Evolutionary conservation across 2,113 vertebrate species (phyloP), one percentile per base, ranked within the genome.

Genomic region (Hydrochoerus hydrochaeris): DNA sequence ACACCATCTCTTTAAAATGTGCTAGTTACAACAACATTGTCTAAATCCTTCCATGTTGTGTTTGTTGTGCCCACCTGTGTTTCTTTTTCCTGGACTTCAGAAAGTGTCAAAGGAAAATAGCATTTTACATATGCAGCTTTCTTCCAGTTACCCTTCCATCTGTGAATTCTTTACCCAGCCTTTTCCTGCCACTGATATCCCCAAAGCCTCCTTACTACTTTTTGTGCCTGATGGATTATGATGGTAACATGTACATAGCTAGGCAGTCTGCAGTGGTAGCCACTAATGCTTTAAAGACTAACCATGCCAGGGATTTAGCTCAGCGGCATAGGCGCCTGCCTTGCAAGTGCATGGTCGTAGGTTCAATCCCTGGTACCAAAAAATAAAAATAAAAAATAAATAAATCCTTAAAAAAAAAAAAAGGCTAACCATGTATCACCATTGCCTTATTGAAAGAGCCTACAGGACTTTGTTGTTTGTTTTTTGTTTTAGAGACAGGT

Each of bases 21-120:
- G 35, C 12, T 35, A 57, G 67, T 88, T 44, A 71, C 4, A n/a
- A 24, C 62, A 87, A 22, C n/a, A 35, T 90, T 89, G 10, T 90
- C 94, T 80, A n/a, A 73, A 10, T 38, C 57, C 44, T 60, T 85
- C n/a, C 30, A 7, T 41, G 52, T 57, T 80, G 44, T 24, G 84
- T 93, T 86, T 58, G 10, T 52, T 54, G 20, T 63, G 2, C 30
- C n/a, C n/a, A 28, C 58, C 80, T n/a, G 0, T 90, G 30, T 63
- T 35, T 91, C 52, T 67, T 58, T 78, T 12, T 88, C 91, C 60
- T 84, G 20, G 35, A 88, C 63, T 80, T 87, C 49, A 85, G 89
- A 92, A 85, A 54, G 32, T 49, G 14, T 81, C 73, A 41, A 93
- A 84, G 83, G 49, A 94, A 85, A 86, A 58, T 83, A 58, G 8